A percentile compares a stretch with the other conserved stretches of the same genome.
Conservation (phyloP, 2,888 invertebrate genomes). For the Leptothorax acervorum region DNA sequence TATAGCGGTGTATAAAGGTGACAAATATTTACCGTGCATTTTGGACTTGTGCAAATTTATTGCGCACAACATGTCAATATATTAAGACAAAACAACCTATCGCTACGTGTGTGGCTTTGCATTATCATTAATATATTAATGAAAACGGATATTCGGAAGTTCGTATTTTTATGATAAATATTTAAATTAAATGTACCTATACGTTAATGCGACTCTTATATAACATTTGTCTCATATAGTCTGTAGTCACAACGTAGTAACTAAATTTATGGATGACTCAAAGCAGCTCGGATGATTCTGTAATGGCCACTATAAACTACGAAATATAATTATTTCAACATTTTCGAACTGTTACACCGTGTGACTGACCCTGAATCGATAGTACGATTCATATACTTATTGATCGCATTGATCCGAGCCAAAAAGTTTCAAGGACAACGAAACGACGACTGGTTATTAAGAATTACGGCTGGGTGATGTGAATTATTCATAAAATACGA, state of each 20-base stretch:
- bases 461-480: slow-evolving; percentile 38
- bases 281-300: background rate
- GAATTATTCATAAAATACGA: slow-evolving; percentile 64
- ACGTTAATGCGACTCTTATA: background rate
- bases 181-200: background rate
- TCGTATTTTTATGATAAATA: background rate
- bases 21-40: background rate
- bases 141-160: background rate
- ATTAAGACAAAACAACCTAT: background rate
- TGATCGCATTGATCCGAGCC: slow-evolving; percentile 27
- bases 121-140: background rate
- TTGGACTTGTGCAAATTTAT: slow-evolving; percentile 1
- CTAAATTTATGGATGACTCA: slow-evolving; percentile 8
- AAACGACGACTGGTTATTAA: slow-evolving; percentile 47
- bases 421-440: slow-evolving; percentile 52
- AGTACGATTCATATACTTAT: slow-evolving; percentile 22
- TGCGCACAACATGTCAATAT: background rate
- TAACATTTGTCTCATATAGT: background rate
- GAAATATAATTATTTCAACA: slow-evolving; percentile 40
- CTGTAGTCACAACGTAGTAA: background rate
- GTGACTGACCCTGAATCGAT: slow-evolving; percentile 24
- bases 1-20: background rate
- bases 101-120: background rate
- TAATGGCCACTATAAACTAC: slow-evolving; percentile 49
- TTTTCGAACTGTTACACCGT: slow-evolving; percentile 3